phyloP scores from a whole-genome alignment of 2,797 vertebrate genomes.

The Cercopithecus hamlyni region DNA sequence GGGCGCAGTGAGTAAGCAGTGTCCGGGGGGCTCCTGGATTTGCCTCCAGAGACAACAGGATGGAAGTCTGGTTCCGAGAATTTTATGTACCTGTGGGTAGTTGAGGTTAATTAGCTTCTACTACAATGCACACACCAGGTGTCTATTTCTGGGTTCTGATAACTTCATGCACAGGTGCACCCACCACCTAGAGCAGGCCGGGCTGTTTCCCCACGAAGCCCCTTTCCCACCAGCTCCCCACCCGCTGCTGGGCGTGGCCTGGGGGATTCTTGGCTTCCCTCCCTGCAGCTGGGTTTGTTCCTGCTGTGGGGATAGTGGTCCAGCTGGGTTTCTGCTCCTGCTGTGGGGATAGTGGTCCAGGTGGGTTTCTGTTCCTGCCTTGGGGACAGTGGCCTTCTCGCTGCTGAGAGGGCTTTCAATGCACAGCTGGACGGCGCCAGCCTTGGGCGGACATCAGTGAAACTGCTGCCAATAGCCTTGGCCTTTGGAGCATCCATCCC shows the following conservation, averaged over 20 bases:
- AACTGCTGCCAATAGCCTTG: background rate
- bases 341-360: background rate
- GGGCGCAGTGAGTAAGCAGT: rapidly evolving
- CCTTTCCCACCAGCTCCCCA: background rate
- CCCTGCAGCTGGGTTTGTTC: background rate
- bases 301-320: background rate
- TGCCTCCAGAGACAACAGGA: background rate
- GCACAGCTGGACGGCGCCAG: background rate
- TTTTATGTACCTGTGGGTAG: background rate
- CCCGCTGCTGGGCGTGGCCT: rapidly evolving
- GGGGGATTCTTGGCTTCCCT: background rate
- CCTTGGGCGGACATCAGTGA: background rate
- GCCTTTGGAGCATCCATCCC: no score
- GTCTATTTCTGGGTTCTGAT: background rate
- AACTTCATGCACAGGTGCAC: rapidly evolving
- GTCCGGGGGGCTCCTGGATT: rapidly evolving
- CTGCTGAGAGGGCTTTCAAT: background rate
- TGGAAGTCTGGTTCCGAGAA: no score
- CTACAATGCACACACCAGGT: background rate
- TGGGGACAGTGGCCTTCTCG: background rate
- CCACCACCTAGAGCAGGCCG: rapidly evolving
- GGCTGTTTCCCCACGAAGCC: no score
- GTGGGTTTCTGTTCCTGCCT: background rate
- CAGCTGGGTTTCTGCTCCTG: background rate
- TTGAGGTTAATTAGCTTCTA: background rate